Conservation (phyloP, 2,888 invertebrate genomes). For the Orthosia cruda region DNA sequence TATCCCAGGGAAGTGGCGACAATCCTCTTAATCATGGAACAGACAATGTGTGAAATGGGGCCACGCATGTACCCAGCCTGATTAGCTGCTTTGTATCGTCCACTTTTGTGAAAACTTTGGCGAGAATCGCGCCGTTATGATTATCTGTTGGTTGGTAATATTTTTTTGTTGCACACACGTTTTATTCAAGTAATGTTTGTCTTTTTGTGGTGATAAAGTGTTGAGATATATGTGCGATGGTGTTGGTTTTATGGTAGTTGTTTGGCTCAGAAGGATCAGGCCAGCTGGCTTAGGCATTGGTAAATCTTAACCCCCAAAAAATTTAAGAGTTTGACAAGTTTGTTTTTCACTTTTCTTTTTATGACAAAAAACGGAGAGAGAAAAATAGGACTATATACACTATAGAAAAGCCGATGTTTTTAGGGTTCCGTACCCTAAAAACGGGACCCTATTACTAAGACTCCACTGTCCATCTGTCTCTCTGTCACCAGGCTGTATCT, state of each 20-base stretch:
- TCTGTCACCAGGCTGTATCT: too few species aligned
- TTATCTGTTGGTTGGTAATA: constrained; percentile 66
- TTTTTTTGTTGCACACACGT: constrained; percentile 61
- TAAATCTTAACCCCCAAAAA: not conserved
- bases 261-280: not conserved
- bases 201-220: constrained; percentile 39
- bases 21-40: constrained; percentile 91
- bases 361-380: too few species aligned
- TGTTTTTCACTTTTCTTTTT: not conserved
- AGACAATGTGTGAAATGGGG: constrained; percentile 91
- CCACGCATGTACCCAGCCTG: constrained; percentile 89
- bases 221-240: not conserved
- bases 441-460: too few species aligned
- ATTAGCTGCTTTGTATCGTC: constrained; percentile 87
- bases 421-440: too few species aligned
- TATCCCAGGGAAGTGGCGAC: constrained; percentile 90
- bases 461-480: too few species aligned
- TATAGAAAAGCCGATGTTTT: not conserved
- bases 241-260: not conserved
- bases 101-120: constrained; percentile 83
- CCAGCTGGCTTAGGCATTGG: not conserved
- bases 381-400: too few species aligned
- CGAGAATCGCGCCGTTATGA: constrained; percentile 74
- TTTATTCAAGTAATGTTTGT: constrained; percentile 59
- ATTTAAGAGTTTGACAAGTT: not conserved